Evolutionary conservation across 2,888 invertebrate genomes (phyloP).

Genomic region (Erannis defoliaria): DNA sequence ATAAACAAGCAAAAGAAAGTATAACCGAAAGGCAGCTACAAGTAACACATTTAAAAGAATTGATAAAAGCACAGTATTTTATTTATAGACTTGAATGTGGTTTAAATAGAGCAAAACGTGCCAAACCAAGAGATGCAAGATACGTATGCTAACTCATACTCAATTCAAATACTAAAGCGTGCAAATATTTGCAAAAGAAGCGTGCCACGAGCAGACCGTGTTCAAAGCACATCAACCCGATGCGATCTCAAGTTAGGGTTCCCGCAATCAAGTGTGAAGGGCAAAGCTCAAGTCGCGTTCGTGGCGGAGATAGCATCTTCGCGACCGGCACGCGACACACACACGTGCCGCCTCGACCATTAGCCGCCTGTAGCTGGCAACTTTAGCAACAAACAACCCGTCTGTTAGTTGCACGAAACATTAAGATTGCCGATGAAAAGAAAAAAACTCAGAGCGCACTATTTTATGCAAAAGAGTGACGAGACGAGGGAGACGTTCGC

Average conservation of each 20-base stretch:
- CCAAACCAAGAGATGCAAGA: slow-evolving; percentile 12
- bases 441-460: slow-evolving; percentile 45
- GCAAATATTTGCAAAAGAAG: slow-evolving; percentile 41
- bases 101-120: neutral
- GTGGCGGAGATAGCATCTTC: slow-evolving; percentile 78
- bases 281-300: slow-evolving; percentile 79
- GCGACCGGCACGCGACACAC: slow-evolving; percentile 79
- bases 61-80: neutral
- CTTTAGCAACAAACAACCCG: slow-evolving; percentile 53
- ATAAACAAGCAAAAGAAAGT: neutral
- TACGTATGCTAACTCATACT: slow-evolving; percentile 11
- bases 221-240: slow-evolving; percentile 70
- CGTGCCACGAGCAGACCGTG: slow-evolving; percentile 45
- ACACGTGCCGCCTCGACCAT: slow-evolving; percentile 67
- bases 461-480: neutral
- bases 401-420: slow-evolving; percentile 53
- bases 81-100: neutral
- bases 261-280: slow-evolving; percentile 83
- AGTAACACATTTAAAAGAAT: too few species aligned
- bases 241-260: slow-evolving; percentile 72
- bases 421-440: slow-evolving; percentile 53
- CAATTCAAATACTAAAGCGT: slow-evolving; percentile 38
- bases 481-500: neutral
- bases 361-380: slow-evolving; percentile 48
- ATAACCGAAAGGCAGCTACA: too few species aligned